Conservation (phyloP, 2,113 vertebrate genomes). For the Ancistrus triradiatus region DNA sequence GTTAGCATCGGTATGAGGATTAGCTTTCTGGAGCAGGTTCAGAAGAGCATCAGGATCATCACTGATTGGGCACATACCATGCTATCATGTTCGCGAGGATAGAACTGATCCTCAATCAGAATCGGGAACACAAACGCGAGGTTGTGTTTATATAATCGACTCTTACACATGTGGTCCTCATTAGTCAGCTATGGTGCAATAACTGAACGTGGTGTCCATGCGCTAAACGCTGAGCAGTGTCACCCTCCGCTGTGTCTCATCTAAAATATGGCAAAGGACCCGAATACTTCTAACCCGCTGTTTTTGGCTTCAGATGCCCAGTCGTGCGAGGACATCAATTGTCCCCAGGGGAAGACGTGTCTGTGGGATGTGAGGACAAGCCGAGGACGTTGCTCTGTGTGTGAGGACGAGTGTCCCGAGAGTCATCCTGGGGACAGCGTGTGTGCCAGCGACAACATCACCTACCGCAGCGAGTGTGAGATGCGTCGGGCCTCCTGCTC, state of each 20-base stretch:
- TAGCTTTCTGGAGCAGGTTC: not conserved
- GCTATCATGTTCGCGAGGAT: not conserved
- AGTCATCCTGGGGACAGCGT: slow-evolving; percentile 79
- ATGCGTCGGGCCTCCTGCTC: slow-evolving; percentile 84
- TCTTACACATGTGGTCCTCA: slow-evolving; percentile 38
- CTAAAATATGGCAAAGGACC: not conserved
- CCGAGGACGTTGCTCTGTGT: slow-evolving; percentile 78
- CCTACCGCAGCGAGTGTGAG: slow-evolving; percentile 81
- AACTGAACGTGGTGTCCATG: slow-evolving; percentile 31
- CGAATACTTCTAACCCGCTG: not conserved
- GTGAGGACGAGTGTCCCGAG: slow-evolving; percentile 75
- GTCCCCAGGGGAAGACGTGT: slow-evolving; percentile 78
- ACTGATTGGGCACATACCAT: not conserved
- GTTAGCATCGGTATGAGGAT: not conserved
- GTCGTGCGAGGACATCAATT: slow-evolving; percentile 84
- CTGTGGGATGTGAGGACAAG: slow-evolving; percentile 80
- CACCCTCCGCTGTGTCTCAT: slow-evolving; percentile 5
- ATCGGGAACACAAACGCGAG: not conserved
- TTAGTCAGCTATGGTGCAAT: slow-evolving; percentile 37
- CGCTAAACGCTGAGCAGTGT: slow-evolving; percentile 18
- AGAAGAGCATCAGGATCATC: not conserved
- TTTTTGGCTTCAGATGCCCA: slow-evolving; percentile 75
- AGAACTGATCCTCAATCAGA: not conserved
- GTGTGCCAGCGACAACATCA: slow-evolving; percentile 83
- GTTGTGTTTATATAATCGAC: slow-evolving; percentile 28